phyloP scores from a whole-genome alignment of 1,140 invertebrate genomes.

The Thaumatotibia leucotreta region DNA sequence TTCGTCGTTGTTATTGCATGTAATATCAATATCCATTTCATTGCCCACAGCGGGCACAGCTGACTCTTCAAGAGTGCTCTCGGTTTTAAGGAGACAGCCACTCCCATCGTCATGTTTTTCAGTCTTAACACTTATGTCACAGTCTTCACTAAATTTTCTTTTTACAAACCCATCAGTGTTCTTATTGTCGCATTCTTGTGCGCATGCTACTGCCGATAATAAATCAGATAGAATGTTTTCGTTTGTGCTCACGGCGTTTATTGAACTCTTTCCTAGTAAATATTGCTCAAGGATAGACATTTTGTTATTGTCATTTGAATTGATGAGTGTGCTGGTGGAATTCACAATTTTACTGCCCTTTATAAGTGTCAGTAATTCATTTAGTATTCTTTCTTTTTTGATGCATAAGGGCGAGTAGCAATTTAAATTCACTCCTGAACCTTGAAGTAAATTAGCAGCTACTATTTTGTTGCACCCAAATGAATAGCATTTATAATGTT shows the following conservation, averaged over 20 bases:
- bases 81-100: constrained; percentile 50
- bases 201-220: constrained; percentile 77
- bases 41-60: constrained; percentile 72
- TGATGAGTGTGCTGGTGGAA: constrained; percentile 39
- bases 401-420: constrained; percentile 89
- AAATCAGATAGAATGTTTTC: constrained; percentile 79
- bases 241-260: constrained; percentile 50
- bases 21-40: constrained; percentile 75
- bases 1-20: constrained; percentile 57
- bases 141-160: constrained; percentile 59
- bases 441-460: constrained; percentile 39
- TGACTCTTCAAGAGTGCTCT: constrained; percentile 66
- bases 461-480: constrained; percentile 81
- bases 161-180: constrained; percentile 65
- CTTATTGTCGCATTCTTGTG: constrained; percentile 75
- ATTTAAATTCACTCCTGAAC: constrained; percentile 72
- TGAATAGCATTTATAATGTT: constrained; percentile 84
- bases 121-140: constrained; percentile 65
- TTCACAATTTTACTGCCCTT: constrained; percentile 78
- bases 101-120: constrained; percentile 41
- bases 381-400: constrained; percentile 81
- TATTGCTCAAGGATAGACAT: constrained; percentile 72
- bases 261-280: constrained; percentile 61
- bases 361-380: constrained; percentile 81
- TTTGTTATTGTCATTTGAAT: constrained; percentile 64